Base-by-base conservation (phyloP, 2,797 vertebrate genomes). In the Hozukius guyotensis region DNA sequence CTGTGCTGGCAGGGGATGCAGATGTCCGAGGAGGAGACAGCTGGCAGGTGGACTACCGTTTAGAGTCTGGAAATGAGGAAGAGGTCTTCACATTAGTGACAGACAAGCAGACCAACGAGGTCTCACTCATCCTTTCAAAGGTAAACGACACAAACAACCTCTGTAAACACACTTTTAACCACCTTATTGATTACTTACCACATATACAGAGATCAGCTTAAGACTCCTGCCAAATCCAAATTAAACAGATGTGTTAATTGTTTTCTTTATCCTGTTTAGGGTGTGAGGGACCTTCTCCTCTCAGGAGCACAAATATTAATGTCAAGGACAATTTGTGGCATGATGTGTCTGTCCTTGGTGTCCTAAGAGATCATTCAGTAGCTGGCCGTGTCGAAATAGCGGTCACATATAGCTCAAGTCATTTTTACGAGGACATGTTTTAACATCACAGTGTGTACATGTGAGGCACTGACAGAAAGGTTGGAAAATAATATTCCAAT, bases 11-110 rank as follows among this genome's bases (percentile, higher is more conserved):
- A 10, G 91, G 95, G 49, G 96, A 96, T 86, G 96, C 94, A 6
- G 97, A 97, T 83, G 93, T 96, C 65, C 89, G 96, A 6, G 94
- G 95, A 42, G 95, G 95, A 72, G 95, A 95, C 92, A 96, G 94
- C 92, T 96, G 95, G 96, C 90, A 95, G 93, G 94, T 95, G 72
- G 91, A 90, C 87, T 93, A 96, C 87, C 91, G 87, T 57, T 88
- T 97, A 36, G 94, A 96, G 87, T 95, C 95, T 9, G 96, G 96
- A 25, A 94, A 97, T 12, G 93, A 90, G 61, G 95, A 96, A 34
- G 93, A 94, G 52, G 94, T 84, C 76, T 97, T 97, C 8, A 77
- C 78, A 16, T 88, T 96, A 27, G 80, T 87, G 63, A 94, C 93
- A 0, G 86, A 96, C 79, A 88, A 90, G 66, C 90, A 93, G 78